Conservation (phyloP, 1,140 invertebrate genomes). For the Doryteuthis pealeii region DNA sequence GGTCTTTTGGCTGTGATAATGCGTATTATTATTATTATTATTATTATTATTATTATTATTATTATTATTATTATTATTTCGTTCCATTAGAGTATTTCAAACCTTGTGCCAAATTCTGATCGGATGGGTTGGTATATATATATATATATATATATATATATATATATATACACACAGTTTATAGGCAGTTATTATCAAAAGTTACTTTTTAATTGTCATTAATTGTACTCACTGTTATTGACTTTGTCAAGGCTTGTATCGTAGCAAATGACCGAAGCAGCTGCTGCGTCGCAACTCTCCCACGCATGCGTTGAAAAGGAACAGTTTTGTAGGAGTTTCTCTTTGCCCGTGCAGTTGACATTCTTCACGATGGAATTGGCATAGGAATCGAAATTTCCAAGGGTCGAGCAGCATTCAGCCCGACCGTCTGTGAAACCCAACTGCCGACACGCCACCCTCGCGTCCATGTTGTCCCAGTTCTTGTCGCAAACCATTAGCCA, state of each 20-base stretch:
- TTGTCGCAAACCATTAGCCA: conserved; percentile 45
- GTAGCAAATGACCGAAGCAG: conserved; percentile 43
- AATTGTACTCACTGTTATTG: not conserved
- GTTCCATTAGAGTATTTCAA: too few species aligned
- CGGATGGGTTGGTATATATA: too few species aligned
- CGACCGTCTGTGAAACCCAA: conserved; percentile 32
- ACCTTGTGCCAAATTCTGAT: too few species aligned
- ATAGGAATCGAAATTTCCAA: conserved; percentile 23
- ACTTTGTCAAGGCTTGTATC: conserved; percentile 26
- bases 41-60: too few species aligned
- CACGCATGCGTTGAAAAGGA: conserved; percentile 32
- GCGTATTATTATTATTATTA: too few species aligned
- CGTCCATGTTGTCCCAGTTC: conserved; percentile 39
- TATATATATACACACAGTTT: too few species aligned
- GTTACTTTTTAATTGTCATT: too few species aligned
- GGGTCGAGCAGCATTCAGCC: conserved; percentile 29
- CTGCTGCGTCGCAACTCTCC: conserved; percentile 44
- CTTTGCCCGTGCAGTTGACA: conserved; percentile 32
- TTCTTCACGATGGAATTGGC: conserved; percentile 26
- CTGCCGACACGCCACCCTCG: conserved; percentile 36
- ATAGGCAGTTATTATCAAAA: too few species aligned
- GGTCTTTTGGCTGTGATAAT: too few species aligned
- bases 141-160: too few species aligned
- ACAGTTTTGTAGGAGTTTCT: conserved; percentile 40
- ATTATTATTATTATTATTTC: too few species aligned